These are phyloP conservation scores for Clarias gariepinus DNA, from an alignment of 2,113 vertebrate species.

Conservation along the genomic window DNA sequence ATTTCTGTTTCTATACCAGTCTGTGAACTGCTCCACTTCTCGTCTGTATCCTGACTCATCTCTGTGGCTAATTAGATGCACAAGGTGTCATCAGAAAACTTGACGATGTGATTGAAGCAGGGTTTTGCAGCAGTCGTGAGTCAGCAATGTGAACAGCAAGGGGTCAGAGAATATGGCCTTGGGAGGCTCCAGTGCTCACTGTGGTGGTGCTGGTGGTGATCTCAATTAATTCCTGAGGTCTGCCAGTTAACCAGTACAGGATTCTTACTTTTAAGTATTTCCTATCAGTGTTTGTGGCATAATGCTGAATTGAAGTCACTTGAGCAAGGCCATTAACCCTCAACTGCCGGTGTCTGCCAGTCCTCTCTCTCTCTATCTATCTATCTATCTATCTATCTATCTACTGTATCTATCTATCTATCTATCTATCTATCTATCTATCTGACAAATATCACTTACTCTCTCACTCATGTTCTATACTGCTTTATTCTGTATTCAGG, in stretches of 20 bases:
- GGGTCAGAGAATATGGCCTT: neutral
- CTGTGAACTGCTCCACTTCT: neutral
- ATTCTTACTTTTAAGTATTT: neutral
- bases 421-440: too few species aligned
- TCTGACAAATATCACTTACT: neutral
- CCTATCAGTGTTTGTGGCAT: neutral
- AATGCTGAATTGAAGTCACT: neutral
- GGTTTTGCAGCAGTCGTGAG: neutral
- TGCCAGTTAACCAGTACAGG: neutral
- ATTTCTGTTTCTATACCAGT: neutral
- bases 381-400: neutral
- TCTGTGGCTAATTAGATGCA: neutral
- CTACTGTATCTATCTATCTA: too few species aligned
- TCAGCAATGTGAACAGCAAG: neutral
- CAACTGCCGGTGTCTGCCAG: too few species aligned
- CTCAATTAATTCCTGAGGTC: neutral
- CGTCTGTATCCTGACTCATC: neutral
- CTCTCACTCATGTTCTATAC: too few species aligned
- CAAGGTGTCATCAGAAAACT: neutral
- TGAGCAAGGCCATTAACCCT: neutral
- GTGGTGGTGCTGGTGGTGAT: slow-evolving; percentile 5
- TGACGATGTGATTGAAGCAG: neutral
- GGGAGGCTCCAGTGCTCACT: neutral
- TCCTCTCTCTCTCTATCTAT: neutral
- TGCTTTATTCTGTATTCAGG: too few species aligned